Evolutionary conservation across 1,140 invertebrate genomes (phyloP).

Genomic region (Meloidogyne floridensis): DNA sequence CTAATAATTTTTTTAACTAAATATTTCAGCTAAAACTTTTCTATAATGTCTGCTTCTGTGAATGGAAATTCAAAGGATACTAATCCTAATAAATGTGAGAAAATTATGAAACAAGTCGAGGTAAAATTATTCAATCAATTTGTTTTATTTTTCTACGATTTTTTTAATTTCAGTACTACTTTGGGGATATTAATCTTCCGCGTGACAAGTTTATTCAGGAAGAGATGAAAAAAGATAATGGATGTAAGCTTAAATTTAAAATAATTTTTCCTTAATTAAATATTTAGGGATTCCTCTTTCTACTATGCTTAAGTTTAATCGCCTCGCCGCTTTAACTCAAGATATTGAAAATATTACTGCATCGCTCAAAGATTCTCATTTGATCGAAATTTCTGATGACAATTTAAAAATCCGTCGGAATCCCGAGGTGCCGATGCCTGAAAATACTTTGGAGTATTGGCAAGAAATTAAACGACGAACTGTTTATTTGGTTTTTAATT

Average conservation of each 20-base stretch:
- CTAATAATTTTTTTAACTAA: too few species aligned
- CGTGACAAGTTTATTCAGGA: constrained; percentile 85
- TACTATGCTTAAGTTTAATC: constrained; percentile 83
- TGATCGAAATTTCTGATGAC: constrained; percentile 81
- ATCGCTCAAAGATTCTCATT: constrained; percentile 76
- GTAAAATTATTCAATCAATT: neutral
- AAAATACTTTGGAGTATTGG: constrained; percentile 79
- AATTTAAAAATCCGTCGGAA: constrained; percentile 79
- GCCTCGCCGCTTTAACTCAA: constrained; percentile 76
- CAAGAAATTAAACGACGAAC: constrained; percentile 78
- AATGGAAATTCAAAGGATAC: neutral
- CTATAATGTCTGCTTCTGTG: neutral
- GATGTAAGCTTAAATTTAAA: constrained; percentile 72
- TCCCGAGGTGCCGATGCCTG: constrained; percentile 78
- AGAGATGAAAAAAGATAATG: constrained; percentile 81
- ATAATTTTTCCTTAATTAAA: constrained; percentile 17
- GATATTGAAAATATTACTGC: constrained; percentile 76
- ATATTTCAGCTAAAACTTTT: neutral
- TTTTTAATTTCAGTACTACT: constrained; percentile 74
- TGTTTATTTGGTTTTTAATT: constrained; percentile 73
- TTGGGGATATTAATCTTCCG: constrained; percentile 83
- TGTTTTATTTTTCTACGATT: neutral
- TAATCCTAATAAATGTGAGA: neutral
- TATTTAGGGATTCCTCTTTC: constrained; percentile 76
- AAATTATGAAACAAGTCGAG: constrained; percentile 31